Evolutionary conservation across 2,113 vertebrate species (phyloP), one percentile per base, ranked within the genome.

Genomic region (Odobenus rosmarus): DNA sequence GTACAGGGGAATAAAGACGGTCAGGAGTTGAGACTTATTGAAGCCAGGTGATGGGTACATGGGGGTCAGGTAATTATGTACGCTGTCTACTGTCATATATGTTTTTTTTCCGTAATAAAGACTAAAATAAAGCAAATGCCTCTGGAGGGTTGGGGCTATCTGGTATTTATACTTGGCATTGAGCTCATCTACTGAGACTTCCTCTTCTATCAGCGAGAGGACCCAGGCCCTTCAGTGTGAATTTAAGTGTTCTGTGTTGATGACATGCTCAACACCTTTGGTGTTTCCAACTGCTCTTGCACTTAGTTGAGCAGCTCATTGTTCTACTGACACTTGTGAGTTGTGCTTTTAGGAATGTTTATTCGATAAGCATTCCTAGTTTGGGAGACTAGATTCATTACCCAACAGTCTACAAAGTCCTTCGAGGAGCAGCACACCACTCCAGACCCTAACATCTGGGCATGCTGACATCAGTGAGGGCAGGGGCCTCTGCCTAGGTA

Each of bases 101-200:
- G 3, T 24, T 87, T 83, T 88, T 96, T 96, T 90, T 59, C 61
- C 85, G 33, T 61, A 88, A 86, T 51, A 67, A 57, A 71, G 84
- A 62, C 11, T 81, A 64, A 81, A 86, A 33, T 53, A 67, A 80
- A 67, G 3, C 51, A 77, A 53, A 28, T 62, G 33, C 28, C 61
- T 96, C 79, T 26, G 21, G 21, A 31, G 33, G 24, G 4, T 8
- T 69, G 49, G 24, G 0, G 33, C 33, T 57, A 53, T 90, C 16
- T 4, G 39, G 19, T 31, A 83, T 51, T 72, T 16, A 24, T 28
- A 86, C 16, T 88, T 57, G 1, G 19, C 36, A 81, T 89, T 88
- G 39, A 88, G n/a, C 28, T 90, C 36, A 33, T 49, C 79, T 64
- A 11, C 1, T 28, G 53, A 83, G 74, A 62, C 10, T n/a, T 28